These are phyloP conservation scores for Phrynocephalus forsythii DNA, from an alignment of 2,797 vertebrate genomes.

Conservation along the genomic window DNA sequence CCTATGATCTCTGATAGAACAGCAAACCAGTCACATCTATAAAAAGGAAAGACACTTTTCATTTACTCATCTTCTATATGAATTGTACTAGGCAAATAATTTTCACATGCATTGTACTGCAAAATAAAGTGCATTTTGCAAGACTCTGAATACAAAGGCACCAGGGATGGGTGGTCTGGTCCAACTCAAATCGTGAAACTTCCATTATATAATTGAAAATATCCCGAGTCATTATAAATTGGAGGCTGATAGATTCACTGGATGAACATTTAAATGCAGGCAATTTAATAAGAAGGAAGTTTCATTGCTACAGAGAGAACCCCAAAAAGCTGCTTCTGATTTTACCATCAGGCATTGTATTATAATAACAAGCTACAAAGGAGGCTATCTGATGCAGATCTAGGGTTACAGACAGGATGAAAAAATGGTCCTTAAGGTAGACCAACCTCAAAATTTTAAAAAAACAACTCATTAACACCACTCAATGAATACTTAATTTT, in stretches of 20 bases:
- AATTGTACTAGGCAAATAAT: background rate
- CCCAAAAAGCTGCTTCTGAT: no score
- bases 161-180: background rate
- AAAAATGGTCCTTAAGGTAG: no score
- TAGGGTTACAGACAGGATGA: no score
- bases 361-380: no score
- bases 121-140: background rate
- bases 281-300: no score
- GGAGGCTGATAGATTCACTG: background rate
- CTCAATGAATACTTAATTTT: background rate
- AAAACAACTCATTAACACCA: conserved; percentile 3
- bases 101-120: background rate
- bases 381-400: no score
- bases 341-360: no score
- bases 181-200: background rate
- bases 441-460: no score
- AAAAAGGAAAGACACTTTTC: background rate
- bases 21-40: background rate
- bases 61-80: background rate
- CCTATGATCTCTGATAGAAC: background rate
- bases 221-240: background rate
- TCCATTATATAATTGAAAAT: background rate
- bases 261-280: background rate
- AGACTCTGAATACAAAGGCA: background rate
- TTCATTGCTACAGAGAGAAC: no score